phyloP scores from a whole-genome alignment of 2,113 vertebrate genomes.

The Bolborhynchus lineola region DNA sequence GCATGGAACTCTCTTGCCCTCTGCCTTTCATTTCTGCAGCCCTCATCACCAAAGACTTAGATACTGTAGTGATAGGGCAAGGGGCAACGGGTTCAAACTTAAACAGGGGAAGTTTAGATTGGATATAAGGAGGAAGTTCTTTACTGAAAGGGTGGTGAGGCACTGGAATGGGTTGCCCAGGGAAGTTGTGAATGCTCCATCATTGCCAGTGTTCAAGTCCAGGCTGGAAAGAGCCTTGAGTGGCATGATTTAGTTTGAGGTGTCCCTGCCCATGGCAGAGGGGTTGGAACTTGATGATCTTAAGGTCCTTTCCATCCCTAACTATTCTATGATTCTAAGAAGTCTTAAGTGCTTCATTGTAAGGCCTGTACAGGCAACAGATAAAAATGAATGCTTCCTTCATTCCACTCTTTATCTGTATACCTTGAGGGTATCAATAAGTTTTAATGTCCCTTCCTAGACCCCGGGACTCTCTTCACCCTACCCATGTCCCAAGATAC shows the following conservation, averaged over 20 bases:
- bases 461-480: no score
- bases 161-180: background rate
- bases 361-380: background rate
- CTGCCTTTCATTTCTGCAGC: background rate
- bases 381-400: background rate
- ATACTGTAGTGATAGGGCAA: background rate
- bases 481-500: background rate
- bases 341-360: background rate
- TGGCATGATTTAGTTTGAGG: background rate
- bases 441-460: background rate
- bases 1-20: background rate
- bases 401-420: background rate
- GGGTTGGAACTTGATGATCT: background rate
- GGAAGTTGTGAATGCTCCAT: background rate
- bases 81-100: background rate
- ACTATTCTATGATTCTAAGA: background rate
- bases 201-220: background rate
- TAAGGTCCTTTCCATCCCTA: background rate
- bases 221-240: fast-evolving
- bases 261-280: background rate
- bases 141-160: background rate
- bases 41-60: background rate
- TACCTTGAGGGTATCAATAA: background rate
- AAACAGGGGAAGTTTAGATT: background rate
- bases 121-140: background rate